These are phyloP conservation scores for Bombyx mandarina DNA, from an alignment of 1,140 invertebrate species.

Conservation along the genomic window DNA sequence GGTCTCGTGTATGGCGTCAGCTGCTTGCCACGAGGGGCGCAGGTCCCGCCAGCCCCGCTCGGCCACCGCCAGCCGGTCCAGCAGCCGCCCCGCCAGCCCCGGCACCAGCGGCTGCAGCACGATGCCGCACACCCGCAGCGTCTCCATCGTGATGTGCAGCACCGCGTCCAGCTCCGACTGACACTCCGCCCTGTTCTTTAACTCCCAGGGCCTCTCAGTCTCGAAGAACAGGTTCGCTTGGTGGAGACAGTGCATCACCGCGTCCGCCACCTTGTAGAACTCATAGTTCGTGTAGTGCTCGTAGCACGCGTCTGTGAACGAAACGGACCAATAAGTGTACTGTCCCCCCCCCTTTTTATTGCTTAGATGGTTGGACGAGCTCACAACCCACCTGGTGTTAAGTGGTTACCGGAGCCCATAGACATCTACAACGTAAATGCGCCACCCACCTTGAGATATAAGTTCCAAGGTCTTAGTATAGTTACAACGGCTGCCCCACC, in stretches of 20 bases:
- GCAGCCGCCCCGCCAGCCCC: slow-evolving; percentile 74
- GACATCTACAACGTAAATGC: too few relatives aligned
- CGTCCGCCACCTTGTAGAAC: slow-evolving; percentile 88
- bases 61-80: slow-evolving; percentile 77
- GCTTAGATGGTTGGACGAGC: too few relatives aligned
- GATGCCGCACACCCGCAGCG: slow-evolving; percentile 82
- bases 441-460: too few relatives aligned
- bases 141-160: slow-evolving; percentile 88
- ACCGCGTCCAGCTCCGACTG: slow-evolving; percentile 78
- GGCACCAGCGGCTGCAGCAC: slow-evolving; percentile 91
- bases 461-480: too few relatives aligned
- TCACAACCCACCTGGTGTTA: too few relatives aligned
- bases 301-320: slow-evolving; percentile 69
- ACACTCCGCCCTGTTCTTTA: slow-evolving; percentile 69
- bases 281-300: slow-evolving; percentile 82
- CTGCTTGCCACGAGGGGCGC: slow-evolving; percentile 39
- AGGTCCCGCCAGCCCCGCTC: slow-evolving; percentile 40
- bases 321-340: neutral
- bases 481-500: too few relatives aligned
- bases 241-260: slow-evolving; percentile 80
- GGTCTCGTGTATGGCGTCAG: slow-evolving; percentile 43
- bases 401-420: too few relatives aligned
- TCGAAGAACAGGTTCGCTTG: slow-evolving; percentile 90
- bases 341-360: neutral
- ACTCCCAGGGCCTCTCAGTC: slow-evolving; percentile 87